Percentiles rank a stretch among this genome's conserved stretches.
These are phyloP conservation scores for Drosophila bifasciata DNA, from an alignment of 1,140 invertebrate genomes.

Conservation along the genomic window DNA sequence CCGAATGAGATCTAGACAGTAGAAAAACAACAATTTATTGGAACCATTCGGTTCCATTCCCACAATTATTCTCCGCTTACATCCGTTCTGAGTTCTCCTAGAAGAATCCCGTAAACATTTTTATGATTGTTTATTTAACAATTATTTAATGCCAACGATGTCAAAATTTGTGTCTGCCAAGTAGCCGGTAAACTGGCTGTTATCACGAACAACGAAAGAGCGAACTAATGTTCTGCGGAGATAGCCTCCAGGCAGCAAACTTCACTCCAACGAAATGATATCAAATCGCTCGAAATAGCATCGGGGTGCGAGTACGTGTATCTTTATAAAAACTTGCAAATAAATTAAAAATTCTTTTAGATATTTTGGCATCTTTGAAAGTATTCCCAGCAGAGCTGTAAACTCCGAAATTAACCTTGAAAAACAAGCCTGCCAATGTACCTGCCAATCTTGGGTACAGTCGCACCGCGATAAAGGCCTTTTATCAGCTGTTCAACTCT, in stretches of 20 bases:
- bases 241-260: conserved; percentile 4
- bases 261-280: conserved; percentile 41
- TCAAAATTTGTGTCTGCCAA: conserved; percentile 10
- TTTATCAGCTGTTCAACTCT: conserved; percentile 10
- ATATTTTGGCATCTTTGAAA: conserved; percentile 12
- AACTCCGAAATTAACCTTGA: neutral
- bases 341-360: conserved; percentile 58
- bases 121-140: conserved; percentile 26
- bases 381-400: neutral
- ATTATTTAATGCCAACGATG: conserved; percentile 20
- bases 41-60: conserved; percentile 6
- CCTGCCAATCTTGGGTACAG: conserved; percentile 1
- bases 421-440: neutral
- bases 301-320: conserved; percentile 14
- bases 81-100: conserved; percentile 32
- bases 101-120: conserved; percentile 26
- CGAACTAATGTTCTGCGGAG: conserved; percentile 11
- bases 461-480: conserved; percentile 8
- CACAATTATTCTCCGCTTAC: conserved; percentile 7
- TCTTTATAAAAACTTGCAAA: conserved; percentile 52
- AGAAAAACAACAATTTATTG: conserved; percentile 12
- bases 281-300: conserved; percentile 72
- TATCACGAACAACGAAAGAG: conserved; percentile 9
- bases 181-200: conserved; percentile 9
- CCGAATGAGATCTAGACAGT: conserved; percentile 8